Evolutionary conservation across 2,888 invertebrate genomes (phyloP), one percentile per base, ranked within the genome.

Genomic region (Apodemia zela): DNA sequence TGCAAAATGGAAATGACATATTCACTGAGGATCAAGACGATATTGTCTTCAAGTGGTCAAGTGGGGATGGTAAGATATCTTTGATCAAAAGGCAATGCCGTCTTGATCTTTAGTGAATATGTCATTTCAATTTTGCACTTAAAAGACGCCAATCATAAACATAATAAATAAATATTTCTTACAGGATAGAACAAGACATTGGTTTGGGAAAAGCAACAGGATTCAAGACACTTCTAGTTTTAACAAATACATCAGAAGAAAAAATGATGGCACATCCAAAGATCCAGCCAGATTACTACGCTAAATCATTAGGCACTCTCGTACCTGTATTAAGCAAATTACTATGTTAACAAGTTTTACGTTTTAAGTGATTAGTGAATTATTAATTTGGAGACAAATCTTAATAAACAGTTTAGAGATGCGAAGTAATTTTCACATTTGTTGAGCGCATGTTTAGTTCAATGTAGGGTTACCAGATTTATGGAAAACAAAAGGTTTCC

Each of bases 161-260:
- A n/a, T n/a, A n/a, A n/a, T n/a, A 33, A 38, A 25, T 38, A 0
- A 33, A 33, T 33, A 33, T 33, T 57, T 25, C 21, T 29, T 54
- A 33, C 85, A 95, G 96, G 80, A 92, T 96, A 54, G 94, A 94
- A 68, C 96, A 97, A 73, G 97, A 98, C 80, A 94, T 98, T 38
- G 92, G 93, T 0, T 93, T 97, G 71, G 97, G 96, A 0, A 94
- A 93, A 62, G 86, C 91, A 10, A 93, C 93, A 69, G 96, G 96
- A 0, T 94, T 96, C 78, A 93, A 94, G 74, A 96, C 97, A 0
- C 80, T 97, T 33, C 81, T 97, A 29, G 95, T 97, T 0, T 86
- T 97, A 13, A 95, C 95, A 1, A 81, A 78, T 59, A 63, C 67
- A 2, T 68, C 78, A 0, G 74, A 79, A 69, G 87, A 89, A 58